These are phyloP conservation scores for Ataeniobius toweri DNA, from an alignment of 2,797 vertebrate genomes.

Conservation along the genomic window DNA sequence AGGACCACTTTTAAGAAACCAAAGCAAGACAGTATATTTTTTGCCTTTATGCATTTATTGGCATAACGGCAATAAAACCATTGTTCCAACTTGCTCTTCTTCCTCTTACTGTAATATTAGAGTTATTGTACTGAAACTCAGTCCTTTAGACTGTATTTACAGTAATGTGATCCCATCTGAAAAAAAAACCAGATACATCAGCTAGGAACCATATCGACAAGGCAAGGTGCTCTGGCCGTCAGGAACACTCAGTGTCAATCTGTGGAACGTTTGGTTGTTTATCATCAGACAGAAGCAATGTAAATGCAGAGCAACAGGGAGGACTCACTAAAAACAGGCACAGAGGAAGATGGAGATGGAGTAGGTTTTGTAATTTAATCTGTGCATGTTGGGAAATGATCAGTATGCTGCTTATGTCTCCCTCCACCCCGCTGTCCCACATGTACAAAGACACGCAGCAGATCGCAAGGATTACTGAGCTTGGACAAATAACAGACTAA, in stretches of 20 bases:
- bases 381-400: conserved; percentile 54
- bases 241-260: conserved; percentile 34
- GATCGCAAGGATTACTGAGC: conserved; percentile 14
- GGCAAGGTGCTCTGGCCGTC: conserved; percentile 23
- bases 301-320: conserved; percentile 21
- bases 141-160: background rate
- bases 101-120: background rate
- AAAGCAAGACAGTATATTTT: too few relatives aligned
- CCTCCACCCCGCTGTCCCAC: background rate
- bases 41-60: too few relatives aligned
- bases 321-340: conserved; percentile 34
- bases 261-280: conserved; percentile 37
- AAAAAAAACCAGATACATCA: conserved; percentile 1
- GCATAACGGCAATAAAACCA: too few relatives aligned
- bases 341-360: conserved; percentile 19
- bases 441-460: conserved; percentile 21
- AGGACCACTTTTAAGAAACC: too few relatives aligned
- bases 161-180: background rate
- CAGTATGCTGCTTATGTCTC: conserved; percentile 38
- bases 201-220: conserved; percentile 13
- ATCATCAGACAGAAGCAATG: conserved; percentile 30
- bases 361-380: conserved; percentile 52
- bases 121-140: background rate
- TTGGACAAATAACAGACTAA: conserved; percentile 47
- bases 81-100: too few relatives aligned